Conservation (phyloP, 1,140 invertebrate species). For the Wiebesia pumilae region DNA sequence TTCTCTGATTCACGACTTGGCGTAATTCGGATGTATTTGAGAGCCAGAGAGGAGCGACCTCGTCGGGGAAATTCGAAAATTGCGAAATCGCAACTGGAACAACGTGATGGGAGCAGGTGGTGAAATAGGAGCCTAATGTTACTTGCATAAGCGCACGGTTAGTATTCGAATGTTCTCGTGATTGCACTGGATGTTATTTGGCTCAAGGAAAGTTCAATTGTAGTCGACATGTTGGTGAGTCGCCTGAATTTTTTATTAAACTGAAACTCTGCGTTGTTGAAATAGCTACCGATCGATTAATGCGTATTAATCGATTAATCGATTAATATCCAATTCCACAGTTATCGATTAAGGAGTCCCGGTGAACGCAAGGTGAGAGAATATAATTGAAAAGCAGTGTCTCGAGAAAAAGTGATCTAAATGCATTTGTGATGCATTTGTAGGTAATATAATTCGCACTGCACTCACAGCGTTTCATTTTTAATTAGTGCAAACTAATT, state of each 20-base stretch:
- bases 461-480: not conserved
- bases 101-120: slow-evolving; percentile 13
- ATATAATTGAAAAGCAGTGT: too few species aligned
- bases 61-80: slow-evolving; percentile 9
- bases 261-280: too few species aligned
- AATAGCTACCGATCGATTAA: not conserved
- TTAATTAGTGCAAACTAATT: not conserved
- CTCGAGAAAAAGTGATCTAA: too few species aligned
- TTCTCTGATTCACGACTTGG: not conserved
- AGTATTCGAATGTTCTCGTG: not conserved
- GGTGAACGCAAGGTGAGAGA: too few species aligned
- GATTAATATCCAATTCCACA: too few species aligned
- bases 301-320: not conserved
- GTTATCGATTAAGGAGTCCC: too few species aligned
- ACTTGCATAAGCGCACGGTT: not conserved
- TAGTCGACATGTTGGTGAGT: not conserved
- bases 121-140: not conserved
- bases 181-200: not conserved
- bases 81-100: slow-evolving; percentile 14
- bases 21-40: not conserved
- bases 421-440: too few species aligned
- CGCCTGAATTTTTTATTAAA: not conserved
- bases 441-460: not conserved
- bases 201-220: not conserved
- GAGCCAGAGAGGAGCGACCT: not conserved